Evolutionary conservation across 1,140 invertebrate genomes (phyloP).

Genomic region (Leptopilina boulardi): DNA sequence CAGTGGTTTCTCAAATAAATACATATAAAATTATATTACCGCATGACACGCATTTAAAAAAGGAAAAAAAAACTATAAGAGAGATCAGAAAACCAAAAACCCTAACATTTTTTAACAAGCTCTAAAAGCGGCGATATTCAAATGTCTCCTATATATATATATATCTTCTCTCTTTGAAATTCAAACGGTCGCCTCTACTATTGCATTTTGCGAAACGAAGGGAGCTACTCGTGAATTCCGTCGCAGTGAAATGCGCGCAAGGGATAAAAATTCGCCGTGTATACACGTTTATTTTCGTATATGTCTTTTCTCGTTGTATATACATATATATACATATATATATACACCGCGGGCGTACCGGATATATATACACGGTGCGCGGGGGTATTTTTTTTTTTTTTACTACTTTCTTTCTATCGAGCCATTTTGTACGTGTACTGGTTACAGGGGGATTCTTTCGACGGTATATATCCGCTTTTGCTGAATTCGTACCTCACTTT

Average conservation of each 20-base stretch:
- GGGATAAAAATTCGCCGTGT: constrained; percentile 34
- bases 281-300: constrained; percentile 9
- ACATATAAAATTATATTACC: too few relatives aligned
- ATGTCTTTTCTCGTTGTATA: constrained; percentile 6
- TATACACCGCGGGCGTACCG: background rate
- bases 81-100: background rate
- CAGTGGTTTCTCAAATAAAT: too few relatives aligned
- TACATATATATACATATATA: too few relatives aligned
- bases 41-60: too few relatives aligned
- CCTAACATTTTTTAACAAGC: constrained; percentile 18
- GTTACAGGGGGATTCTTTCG: constrained; percentile 60
- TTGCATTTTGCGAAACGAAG: constrained; percentile 35
- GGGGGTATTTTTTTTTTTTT: too few relatives aligned
- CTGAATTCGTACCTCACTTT: constrained; percentile 42
- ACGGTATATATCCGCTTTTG: constrained; percentile 51
- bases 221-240: constrained; percentile 19
- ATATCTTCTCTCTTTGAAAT: constrained; percentile 47
- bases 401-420: constrained; percentile 64
- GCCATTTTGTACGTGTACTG: constrained; percentile 68
- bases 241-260: background rate
- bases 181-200: constrained; percentile 44
- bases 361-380: too few relatives aligned
- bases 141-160: too few relatives aligned
- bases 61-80: background rate
- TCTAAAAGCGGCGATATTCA: constrained; percentile 21